Evolutionary conservation across 2,888 invertebrate genomes (phyloP).

Genomic region (Apodemia duryi): DNA sequence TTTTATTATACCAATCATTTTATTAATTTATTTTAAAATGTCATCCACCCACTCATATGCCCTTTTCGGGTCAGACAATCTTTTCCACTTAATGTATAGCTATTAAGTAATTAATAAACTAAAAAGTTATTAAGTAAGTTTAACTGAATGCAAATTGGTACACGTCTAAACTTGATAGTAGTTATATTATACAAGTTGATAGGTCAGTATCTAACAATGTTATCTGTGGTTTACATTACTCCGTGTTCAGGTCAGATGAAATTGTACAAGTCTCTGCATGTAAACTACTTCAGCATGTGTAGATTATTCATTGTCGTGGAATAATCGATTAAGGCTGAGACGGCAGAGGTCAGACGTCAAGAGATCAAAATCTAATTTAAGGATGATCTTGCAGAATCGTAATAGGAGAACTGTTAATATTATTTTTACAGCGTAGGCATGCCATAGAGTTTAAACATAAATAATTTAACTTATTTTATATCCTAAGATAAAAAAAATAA

Average conservation of each 20-base stretch:
- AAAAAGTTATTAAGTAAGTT: no score
- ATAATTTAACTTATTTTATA: not conserved
- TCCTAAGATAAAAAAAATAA: no score
- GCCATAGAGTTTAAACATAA: not conserved
- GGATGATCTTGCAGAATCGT: not conserved
- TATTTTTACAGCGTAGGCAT: not conserved
- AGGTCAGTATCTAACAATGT: slow-evolving; percentile 3
- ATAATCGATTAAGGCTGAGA: slow-evolving; percentile 13
- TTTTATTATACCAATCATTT: no score
- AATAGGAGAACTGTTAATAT: not conserved
- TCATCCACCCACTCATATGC: no score
- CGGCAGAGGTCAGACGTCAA: slow-evolving; percentile 1
- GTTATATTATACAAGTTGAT: not conserved
- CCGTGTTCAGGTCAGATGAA: not conserved
- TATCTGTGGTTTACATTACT: slow-evolving; percentile 4
- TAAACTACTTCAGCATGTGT: not conserved
- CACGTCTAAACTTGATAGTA: not conserved
- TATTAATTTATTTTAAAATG: no score
- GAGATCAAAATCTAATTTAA: slow-evolving; percentile 9
- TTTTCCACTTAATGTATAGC: no score
- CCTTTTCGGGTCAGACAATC: no score
- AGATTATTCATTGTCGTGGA: slow-evolving; percentile 9
- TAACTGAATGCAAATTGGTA: not conserved
- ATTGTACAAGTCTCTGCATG: slow-evolving; percentile 12
- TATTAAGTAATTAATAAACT: no score